Percentiles rank a stretch among this genome's conserved stretches.
phyloP scores from a whole-genome alignment of 2,888 invertebrate genomes.

The Cosmia pyralina region DNA sequence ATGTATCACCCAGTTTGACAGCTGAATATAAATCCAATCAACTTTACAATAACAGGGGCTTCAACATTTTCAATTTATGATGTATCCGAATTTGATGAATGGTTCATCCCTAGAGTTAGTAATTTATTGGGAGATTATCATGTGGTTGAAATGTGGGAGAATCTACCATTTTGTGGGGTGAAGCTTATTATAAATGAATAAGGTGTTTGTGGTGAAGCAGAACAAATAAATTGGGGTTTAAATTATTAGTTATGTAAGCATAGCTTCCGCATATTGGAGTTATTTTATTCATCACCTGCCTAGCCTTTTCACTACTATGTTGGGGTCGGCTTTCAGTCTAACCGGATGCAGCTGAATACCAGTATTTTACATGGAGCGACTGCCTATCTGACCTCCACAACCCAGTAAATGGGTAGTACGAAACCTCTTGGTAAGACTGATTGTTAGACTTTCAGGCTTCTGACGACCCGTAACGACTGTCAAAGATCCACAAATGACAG shows the following conservation, averaged over 20 bases:
- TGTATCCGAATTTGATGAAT: conserved; percentile 38
- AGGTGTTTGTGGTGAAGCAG: neutral
- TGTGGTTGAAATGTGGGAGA: conserved; percentile 11
- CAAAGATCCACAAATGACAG: no score
- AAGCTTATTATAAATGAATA: conserved; percentile 36
- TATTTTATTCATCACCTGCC: no score
- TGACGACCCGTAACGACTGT: no score
- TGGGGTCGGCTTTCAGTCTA: no score
- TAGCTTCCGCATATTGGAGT: no score
- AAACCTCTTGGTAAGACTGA: no score
- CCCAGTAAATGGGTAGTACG: no score
- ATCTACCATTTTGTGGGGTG: conserved; percentile 9
- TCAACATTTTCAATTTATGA: conserved; percentile 43
- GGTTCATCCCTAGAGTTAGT: conserved; percentile 24
- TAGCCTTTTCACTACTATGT: no score
- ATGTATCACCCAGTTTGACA: conserved; percentile 28
- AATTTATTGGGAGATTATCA: conserved; percentile 31
- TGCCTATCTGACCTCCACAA: no score
- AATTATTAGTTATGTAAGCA: neutral
- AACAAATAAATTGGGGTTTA: conserved; percentile 1
- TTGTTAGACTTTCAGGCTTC: no score
- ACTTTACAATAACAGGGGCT: conserved; percentile 15
- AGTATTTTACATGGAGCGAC: no score
- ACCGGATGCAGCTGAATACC: no score
- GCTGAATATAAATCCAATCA: conserved; percentile 51